phyloP scores from a whole-genome alignment of 1,140 invertebrate genomes.

The Charaxes varanes region DNA sequence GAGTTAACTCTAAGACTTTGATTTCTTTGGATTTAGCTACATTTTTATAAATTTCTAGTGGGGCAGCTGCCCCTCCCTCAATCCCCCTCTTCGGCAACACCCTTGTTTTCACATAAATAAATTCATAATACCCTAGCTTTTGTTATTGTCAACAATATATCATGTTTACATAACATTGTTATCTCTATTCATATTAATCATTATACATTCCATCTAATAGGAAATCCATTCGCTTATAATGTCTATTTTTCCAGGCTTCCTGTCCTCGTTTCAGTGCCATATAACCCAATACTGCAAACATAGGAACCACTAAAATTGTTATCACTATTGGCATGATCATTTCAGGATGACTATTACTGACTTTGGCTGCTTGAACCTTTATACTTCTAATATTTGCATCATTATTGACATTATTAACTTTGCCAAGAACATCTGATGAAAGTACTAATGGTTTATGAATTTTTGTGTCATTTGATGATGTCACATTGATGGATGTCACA shows the following conservation, averaged over 20 bases:
- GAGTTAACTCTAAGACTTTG: too few species aligned
- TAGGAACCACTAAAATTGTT: conserved; percentile 78
- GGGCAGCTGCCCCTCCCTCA: too few species aligned
- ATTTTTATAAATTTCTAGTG: too few species aligned
- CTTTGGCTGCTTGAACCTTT: conserved; percentile 24
- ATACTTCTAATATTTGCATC: conserved; percentile 21
- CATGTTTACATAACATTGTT: neutral
- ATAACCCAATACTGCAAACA: conserved; percentile 76
- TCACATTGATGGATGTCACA: too few species aligned
- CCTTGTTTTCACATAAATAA: neutral
- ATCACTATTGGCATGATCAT: conserved; percentile 80
- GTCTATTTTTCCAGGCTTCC: conserved; percentile 85
- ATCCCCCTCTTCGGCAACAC: too few species aligned
- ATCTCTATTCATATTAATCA: conserved; percentile 63
- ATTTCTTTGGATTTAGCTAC: too few species aligned
- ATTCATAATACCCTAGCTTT: neutral
- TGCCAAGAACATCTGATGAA: conserved; percentile 29
- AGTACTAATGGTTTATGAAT: conserved; percentile 30
- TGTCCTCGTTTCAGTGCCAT: conserved; percentile 78
- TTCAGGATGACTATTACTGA: conserved; percentile 64
- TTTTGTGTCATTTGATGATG: conserved; percentile 21
- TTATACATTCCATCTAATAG: conserved; percentile 88
- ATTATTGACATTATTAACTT: conserved; percentile 21
- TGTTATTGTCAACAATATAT: neutral
- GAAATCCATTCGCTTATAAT: conserved; percentile 87